Evolutionary conservation across 2,888 invertebrate species (phyloP).

Genomic region (Seira musarum): DNA sequence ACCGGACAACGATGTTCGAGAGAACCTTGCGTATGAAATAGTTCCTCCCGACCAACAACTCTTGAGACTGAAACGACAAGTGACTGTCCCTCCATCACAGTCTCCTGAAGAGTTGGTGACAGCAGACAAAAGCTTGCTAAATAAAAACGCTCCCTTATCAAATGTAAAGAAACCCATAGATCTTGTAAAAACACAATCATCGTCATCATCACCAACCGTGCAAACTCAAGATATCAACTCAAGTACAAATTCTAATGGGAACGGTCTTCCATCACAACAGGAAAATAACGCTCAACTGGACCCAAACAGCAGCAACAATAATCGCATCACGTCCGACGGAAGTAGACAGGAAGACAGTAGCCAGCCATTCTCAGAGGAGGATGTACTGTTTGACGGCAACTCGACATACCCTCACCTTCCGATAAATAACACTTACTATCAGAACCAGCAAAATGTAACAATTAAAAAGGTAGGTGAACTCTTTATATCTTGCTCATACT

Average conservation of each 20-base stretch:
- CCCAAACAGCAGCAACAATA: conserved; percentile 5
- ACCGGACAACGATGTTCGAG: conserved; percentile 16
- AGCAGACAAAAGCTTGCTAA: conserved; percentile 40
- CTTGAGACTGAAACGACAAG: conserved; percentile 50
- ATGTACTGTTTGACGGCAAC: conserved; percentile 42
- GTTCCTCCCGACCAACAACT: conserved; percentile 18
- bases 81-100: conserved; percentile 29
- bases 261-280: conserved; percentile 44
- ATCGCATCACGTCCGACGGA: not conserved
- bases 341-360: conserved; percentile 23
- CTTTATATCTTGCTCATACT: not conserved
- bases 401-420: conserved; percentile 36
- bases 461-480: conserved; percentile 29
- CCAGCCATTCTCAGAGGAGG: conserved; percentile 11
- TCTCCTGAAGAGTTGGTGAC: not conserved
- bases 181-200: conserved; percentile 8
- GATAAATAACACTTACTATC: conserved; percentile 42
- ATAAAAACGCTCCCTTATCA: conserved; percentile 16
- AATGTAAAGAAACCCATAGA: conserved; percentile 47
- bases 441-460: conserved; percentile 34
- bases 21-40: conserved; percentile 45
- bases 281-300: not conserved
- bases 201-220: conserved; percentile 30
- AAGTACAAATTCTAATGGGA: conserved; percentile 41
- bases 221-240: conserved; percentile 13